phyloP scores from a whole-genome alignment of 1,140 invertebrate genomes.

The Cotesia chilonis region DNA sequence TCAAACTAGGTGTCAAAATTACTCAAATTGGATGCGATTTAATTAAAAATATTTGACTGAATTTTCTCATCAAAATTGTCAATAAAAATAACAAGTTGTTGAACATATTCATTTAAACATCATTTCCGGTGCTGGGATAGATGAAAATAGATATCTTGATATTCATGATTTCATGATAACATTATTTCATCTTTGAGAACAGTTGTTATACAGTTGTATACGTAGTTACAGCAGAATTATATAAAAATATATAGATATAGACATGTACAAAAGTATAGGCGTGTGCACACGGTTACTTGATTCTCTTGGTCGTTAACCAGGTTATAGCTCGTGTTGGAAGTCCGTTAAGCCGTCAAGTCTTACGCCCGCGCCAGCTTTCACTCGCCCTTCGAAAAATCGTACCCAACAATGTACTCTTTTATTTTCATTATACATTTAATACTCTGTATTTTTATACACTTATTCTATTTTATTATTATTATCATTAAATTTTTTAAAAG shows the following conservation, averaged over 20 bases:
- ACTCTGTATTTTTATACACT: slow-evolving; percentile 1
- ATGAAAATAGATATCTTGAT: not conserved
- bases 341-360: slow-evolving; percentile 12
- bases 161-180: not conserved
- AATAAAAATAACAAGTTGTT: too few species aligned
- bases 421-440: not conserved
- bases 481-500: not conserved
- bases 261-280: slow-evolving; percentile 6
- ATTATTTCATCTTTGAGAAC: too few species aligned
- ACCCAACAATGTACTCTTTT: slow-evolving; percentile 12
- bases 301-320: not conserved
- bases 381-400: slow-evolving; percentile 22
- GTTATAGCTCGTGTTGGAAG: slow-evolving; percentile 11
- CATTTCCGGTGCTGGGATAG: not conserved
- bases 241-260: not conserved
- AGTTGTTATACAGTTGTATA: not conserved
- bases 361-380: slow-evolving; percentile 26
- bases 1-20: too few species aligned
- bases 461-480: slow-evolving; percentile 1
- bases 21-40: not conserved
- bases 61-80: too few species aligned
- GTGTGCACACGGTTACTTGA: not conserved
- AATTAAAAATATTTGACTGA: not conserved
- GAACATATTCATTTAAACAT: too few species aligned
- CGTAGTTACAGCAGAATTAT: not conserved